phyloP scores from a whole-genome alignment of 2,797 vertebrate species.

The Gymnodraco acuticeps region DNA sequence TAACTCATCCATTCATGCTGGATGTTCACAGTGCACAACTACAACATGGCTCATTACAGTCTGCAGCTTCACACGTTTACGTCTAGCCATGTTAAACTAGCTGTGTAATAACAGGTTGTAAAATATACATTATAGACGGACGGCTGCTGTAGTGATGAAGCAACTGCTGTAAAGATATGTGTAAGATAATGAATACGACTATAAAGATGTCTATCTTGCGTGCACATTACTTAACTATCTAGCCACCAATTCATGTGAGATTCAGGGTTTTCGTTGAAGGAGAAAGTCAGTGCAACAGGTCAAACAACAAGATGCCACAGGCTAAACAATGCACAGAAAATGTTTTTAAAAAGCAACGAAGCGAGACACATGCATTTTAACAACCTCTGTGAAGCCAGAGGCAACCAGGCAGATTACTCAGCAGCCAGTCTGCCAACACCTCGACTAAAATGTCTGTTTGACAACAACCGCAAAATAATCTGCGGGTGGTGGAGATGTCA shows the following conservation, averaged over 20 bases:
- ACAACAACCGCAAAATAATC: constrained; percentile 16
- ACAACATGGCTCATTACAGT: not conserved
- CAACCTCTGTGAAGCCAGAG: constrained; percentile 7
- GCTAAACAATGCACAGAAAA: not conserved
- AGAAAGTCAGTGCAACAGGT: not conserved
- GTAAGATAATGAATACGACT: not conserved
- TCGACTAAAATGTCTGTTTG: constrained; percentile 4
- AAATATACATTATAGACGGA: not conserved
- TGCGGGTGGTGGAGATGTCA: constrained; percentile 28
- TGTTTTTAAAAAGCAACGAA: not conserved
- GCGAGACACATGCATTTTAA: not conserved
- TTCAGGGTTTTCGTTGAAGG: not conserved
- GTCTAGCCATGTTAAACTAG: not conserved
- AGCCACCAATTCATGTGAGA: not conserved
- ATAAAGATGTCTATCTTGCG: constrained; percentile 2
- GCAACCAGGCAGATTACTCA: constrained; percentile 32
- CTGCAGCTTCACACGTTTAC: not conserved
- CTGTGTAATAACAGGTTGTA: not conserved
- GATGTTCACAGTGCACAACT: not conserved
- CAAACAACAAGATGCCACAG: not conserved
- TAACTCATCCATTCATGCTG: constrained; percentile 16
- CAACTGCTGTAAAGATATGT: not conserved
- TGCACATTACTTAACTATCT: not conserved
- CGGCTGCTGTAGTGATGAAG: not conserved
- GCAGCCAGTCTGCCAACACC: constrained; percentile 47